Conservation (phyloP, 2,797 vertebrate species). For the Crocidura indochinensis region DNA sequence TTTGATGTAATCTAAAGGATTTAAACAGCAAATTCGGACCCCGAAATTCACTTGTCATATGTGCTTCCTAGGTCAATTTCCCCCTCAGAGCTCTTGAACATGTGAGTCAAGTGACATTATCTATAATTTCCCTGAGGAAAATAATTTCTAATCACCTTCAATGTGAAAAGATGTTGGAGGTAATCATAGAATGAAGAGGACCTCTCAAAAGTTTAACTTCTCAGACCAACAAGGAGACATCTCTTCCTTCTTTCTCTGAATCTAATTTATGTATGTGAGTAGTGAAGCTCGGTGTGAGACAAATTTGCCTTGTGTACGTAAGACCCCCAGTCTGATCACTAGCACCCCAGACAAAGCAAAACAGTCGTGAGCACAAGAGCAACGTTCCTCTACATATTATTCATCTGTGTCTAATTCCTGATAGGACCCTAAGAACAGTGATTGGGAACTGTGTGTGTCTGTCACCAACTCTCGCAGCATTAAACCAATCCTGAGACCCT, state of each 20-base stretch:
- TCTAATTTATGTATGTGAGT: neutral
- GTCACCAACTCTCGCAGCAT: neutral
- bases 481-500: neutral
- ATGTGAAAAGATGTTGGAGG: neutral
- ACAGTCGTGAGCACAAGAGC: neutral
- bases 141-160: neutral
- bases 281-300: neutral
- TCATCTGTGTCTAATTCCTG: slow-evolving; percentile 26
- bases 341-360: neutral
- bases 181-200: neutral
- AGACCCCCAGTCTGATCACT: neutral
- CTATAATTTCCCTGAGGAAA: neutral
- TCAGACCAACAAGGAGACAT: neutral
- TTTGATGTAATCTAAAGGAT: neutral
- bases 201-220: slow-evolving; percentile 2
- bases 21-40: neutral
- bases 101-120: neutral
- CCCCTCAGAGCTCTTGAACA: neutral
- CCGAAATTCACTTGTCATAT: neutral
- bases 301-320: neutral
- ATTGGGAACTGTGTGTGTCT: neutral
- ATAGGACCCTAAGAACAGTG: neutral
- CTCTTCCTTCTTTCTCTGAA: neutral
- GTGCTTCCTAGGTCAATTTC: neutral
- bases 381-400: neutral